Evolutionary conservation across 2,797 vertebrate genomes (phyloP), one percentile per base, ranked within the genome.

Genomic region (Microtus obscurus): DNA sequence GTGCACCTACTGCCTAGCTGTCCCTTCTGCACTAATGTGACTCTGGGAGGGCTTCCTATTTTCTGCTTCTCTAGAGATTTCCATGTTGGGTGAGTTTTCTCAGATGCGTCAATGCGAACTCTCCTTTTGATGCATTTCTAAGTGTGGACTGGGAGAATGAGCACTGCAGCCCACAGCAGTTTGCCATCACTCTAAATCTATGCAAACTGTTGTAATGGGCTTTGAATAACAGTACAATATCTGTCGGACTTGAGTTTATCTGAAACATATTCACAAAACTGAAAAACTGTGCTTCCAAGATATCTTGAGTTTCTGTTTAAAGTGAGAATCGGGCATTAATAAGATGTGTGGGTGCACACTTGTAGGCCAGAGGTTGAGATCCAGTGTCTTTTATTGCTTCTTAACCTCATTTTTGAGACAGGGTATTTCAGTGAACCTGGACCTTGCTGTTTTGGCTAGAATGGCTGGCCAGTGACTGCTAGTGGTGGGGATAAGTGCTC

Each of bases 251-350:
- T 90, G 34, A 29, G 83, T 78, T 86, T 87, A 11, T 81, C 69
- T 79, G 61, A 95, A 92, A 88, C 16, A 37, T 31, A 80, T 4
- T 91, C 40, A 63, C 27, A 12, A 29, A 34, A 78, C 63, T 88
- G 85, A 40, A 79, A 74, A 90, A 78, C 23, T 34, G 27, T n/a
- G 34, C 37, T 82, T 96, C 40, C 67, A 78, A 89, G 77, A 87
- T 14, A 45, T 1, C 1, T 27, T 51, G 34, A 53, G 6, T 91
- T 78, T 25, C 6, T 21, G 63, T 59, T 6, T 77, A 80, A 95
- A 77, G 67, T 27, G 25, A 89, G 17, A 12, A 71, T 71, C 80
- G 71, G 76, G 3, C 53, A 25, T 74, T 76, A 16, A 73, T 76
- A 77, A 93, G 82, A 73, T 77, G n/a, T 71, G 29, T 81, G 71